Conservation (phyloP, 2,888 invertebrate genomes). For the Machimus atricapillus region DNA sequence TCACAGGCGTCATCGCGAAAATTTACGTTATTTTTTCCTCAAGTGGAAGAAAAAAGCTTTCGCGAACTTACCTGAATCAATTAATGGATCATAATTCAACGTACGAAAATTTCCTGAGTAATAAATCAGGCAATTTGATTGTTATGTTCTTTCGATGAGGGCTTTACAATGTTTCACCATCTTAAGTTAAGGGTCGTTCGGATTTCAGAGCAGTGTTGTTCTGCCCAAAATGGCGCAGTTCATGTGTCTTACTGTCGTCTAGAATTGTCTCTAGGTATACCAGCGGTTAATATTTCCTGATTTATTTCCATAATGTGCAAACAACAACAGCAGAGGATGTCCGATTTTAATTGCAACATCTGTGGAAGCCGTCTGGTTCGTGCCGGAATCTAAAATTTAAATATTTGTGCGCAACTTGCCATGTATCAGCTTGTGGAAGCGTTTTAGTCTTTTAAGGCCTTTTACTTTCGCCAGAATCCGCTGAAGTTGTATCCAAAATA, state of each 20-base stretch:
- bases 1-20: slow-evolving; percentile 14
- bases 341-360: not conserved
- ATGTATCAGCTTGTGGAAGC: not conserved
- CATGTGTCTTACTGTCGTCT: not conserved
- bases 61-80: slow-evolving; percentile 34
- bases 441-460: not conserved
- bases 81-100: slow-evolving; percentile 38
- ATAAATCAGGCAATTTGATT: slow-evolving; percentile 44
- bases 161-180: slow-evolving; percentile 38
- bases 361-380: not conserved
- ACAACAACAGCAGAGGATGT: not conserved
- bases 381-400: not conserved
- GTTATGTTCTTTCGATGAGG: slow-evolving; percentile 41
- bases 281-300: not conserved
- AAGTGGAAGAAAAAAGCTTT: not conserved
- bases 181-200: not conserved
- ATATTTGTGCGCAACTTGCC: not conserved
- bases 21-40: not conserved
- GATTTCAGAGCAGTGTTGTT: not conserved
- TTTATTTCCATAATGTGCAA: not conserved
- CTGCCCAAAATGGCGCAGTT: not conserved
- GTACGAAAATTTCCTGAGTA: slow-evolving; percentile 20
- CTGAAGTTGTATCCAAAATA: not conserved
- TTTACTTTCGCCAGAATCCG: not conserved
- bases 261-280: not conserved